Base-by-base conservation (phyloP, 2,888 invertebrate genomes). In the Lutraria lutraria region DNA sequence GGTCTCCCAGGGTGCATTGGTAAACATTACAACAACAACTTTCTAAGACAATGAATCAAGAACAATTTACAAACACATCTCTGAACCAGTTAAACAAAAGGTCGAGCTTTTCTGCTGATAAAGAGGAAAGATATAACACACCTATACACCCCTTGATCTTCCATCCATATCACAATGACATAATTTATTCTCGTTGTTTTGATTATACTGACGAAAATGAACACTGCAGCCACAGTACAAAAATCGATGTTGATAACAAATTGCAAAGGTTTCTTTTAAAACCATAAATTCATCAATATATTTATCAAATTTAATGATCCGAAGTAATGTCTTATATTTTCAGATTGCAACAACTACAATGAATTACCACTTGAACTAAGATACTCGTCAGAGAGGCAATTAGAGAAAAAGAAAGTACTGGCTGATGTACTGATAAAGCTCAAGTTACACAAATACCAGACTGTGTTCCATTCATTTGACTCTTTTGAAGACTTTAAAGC, bases 1-100 rank as follows among this genome's bases (percentile, higher is more conserved):
- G 92, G 92, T 21, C 68, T 90, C 56, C 92, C 92, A 10, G 90
- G 92, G 3, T 88, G 86, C 60, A 87, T 92, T 60, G 89, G 92
- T 92, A 86, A 21, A 43, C 25, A 10, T n/a, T 43, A 43, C 43
- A 8, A 43, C n/a, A 68, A 68, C 0, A 25, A 25, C 25, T 25
- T 68, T 12, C 63, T 25, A 6, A 25, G 6, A 68, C 25, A 25
- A 25, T 43, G 8, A 68, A n/a, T 10, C 10, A 68, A 12, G 63
- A 25, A 68, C n/a, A 25, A 25, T 25, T 68, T 43, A 43, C 43
- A 43, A 43, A 43, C 43, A 43, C 43, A 43, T 43, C 43, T 8
- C 43, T 43, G 8, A 43, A 8, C 43, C 43, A 43, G 8, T 43
- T 43, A 43, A 43, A 43, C 43, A 43, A 43, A 8, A 43, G 43